Conservation (phyloP, 2,797 vertebrate genomes). For the Arremon aurantiirostris region DNA sequence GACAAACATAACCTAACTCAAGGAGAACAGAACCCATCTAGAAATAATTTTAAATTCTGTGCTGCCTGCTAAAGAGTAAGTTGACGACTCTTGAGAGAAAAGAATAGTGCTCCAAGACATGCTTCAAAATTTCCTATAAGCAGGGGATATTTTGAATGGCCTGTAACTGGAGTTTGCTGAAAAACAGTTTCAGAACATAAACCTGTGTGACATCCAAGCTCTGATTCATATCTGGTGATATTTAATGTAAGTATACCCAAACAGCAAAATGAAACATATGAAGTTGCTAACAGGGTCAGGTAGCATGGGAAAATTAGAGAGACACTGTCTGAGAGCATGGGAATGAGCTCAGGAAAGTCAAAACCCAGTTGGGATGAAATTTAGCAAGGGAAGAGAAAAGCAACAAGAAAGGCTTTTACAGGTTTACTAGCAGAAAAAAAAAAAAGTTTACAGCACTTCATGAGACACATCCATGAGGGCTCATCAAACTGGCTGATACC, state of each 20-base stretch:
- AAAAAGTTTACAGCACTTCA: neutral
- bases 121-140: neutral
- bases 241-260: neutral
- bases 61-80: neutral
- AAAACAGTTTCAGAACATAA: neutral
- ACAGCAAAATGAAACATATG: neutral
- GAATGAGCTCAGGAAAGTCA: neutral
- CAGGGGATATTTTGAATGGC: neutral
- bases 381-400: neutral
- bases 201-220: neutral
- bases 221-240: conserved; percentile 35
- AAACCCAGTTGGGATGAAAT: neutral
- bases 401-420: neutral
- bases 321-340: neutral
- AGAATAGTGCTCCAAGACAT: neutral
- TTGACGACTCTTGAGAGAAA: neutral
- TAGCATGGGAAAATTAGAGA: neutral
- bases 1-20: neutral
- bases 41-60: neutral
- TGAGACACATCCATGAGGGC: neutral
- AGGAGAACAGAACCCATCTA: neutral
- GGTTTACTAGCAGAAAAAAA: neutral
- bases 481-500: neutral
- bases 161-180: neutral
- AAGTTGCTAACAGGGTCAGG: neutral